Evolutionary conservation across 2,113 vertebrate genomes (phyloP).

Genomic region (Pterophyllum scalare): DNA sequence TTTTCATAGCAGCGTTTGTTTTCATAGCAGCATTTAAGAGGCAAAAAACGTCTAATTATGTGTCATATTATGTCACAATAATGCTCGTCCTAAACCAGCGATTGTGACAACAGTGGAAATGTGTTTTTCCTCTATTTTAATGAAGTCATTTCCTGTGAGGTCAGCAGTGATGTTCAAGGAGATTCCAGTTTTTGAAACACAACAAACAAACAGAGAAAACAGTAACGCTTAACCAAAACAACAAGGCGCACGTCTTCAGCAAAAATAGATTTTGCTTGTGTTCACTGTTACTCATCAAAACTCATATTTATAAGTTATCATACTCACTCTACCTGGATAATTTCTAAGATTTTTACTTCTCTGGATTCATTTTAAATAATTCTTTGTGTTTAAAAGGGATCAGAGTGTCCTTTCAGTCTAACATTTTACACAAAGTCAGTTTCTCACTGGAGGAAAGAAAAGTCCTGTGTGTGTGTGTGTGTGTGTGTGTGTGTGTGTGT

Average conservation of each 20-base stretch:
- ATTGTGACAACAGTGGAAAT: conserved; percentile 1
- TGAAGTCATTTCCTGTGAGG: conserved; percentile 7
- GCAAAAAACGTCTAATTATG: not conserved
- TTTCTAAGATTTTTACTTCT: too few species aligned
- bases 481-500: not conserved
- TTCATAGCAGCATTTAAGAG: not conserved
- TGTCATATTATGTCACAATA: not conserved
- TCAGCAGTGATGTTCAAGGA: conserved; percentile 1
- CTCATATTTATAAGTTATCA: not conserved
- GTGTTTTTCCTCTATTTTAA: not conserved
- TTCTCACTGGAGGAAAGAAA: not conserved
- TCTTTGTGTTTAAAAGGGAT: not conserved
- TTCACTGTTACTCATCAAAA: not conserved
- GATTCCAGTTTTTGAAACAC: not conserved
- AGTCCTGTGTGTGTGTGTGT: not conserved
- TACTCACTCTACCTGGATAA: too few species aligned
- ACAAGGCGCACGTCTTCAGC: not conserved
- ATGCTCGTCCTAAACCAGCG: not conserved
- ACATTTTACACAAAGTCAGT: not conserved
- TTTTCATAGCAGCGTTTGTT: too few species aligned
- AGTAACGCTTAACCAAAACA: not conserved
- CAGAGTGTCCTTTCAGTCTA: not conserved
- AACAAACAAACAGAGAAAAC: not conserved
- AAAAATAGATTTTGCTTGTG: not conserved
- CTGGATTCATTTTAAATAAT: too few species aligned